Evolutionary conservation across 2,113 vertebrate species (phyloP).

Genomic region (Galemys pyrenaicus): DNA sequence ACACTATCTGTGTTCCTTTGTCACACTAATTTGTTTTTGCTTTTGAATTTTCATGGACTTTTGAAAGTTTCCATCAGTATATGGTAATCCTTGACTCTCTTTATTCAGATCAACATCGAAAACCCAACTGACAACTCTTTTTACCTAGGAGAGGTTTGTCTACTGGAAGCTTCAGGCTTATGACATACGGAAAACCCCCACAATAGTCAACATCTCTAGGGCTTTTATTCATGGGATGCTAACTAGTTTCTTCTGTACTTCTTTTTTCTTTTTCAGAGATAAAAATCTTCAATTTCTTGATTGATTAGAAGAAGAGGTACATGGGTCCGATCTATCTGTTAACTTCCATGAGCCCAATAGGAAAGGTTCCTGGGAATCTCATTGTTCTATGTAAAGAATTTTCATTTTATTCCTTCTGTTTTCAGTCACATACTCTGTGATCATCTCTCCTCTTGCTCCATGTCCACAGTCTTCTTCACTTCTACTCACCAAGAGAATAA

Average conservation of each 20-base stretch:
- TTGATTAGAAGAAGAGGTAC: not conserved
- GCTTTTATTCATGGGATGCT: not conserved
- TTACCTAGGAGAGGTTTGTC: not conserved
- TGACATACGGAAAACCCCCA: not conserved
- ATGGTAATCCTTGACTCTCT: not conserved
- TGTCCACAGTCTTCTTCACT: not conserved
- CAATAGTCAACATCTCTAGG: not conserved
- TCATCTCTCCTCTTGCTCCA: not conserved
- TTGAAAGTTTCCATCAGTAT: not conserved
- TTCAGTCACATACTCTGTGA: not conserved
- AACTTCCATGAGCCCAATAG: not conserved
- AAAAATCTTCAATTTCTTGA: not conserved
- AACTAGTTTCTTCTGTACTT: not conserved
- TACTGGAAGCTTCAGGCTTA: not conserved
- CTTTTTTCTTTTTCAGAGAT: not conserved
- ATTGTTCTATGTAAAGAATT: not conserved
- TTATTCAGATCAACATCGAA: not conserved
- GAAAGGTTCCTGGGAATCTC: not conserved
- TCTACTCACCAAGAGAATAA: not conserved
- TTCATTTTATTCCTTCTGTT: not conserved
- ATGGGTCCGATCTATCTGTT: not conserved
- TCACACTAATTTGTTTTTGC: not conserved
- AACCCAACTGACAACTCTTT: not conserved
- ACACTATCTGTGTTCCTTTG: not conserved
- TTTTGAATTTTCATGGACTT: not conserved